phyloP scores from a whole-genome alignment of 2,888 invertebrate species.

The Clanis bilineata region DNA sequence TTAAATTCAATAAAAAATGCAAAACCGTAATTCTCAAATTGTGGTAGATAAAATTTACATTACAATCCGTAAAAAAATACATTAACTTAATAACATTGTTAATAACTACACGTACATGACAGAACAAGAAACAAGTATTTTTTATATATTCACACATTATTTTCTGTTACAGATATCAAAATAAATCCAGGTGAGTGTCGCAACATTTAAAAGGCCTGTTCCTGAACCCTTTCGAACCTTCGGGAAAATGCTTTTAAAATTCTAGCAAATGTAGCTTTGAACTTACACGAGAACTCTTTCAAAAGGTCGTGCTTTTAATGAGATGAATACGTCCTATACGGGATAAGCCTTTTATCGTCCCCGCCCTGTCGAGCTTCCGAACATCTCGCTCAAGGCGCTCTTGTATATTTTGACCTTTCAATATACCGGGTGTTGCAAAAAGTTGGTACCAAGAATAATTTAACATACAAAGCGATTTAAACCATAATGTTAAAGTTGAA shows the following conservation, averaged over 20 bases:
- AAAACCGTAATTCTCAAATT: too few species aligned
- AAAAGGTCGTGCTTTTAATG: conserved; percentile 54
- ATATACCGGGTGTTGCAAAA: too few species aligned
- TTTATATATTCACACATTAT: background rate
- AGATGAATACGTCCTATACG: conserved; percentile 48
- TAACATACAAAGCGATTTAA: too few species aligned
- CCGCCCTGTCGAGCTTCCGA: background rate
- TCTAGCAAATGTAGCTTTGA: conserved; percentile 32
- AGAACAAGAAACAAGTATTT: background rate
- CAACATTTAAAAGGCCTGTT: background rate
- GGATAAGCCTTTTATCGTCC: conserved; percentile 42
- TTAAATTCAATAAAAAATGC: too few species aligned
- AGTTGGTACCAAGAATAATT: too few species aligned
- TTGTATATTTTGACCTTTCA: conserved; percentile 28
- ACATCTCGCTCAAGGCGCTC: conserved; percentile 20
- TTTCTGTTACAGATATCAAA: conserved; percentile 7
- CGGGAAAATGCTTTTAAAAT: conserved; percentile 29
- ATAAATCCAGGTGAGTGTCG: conserved; percentile 7
- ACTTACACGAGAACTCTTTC: conserved; percentile 50
- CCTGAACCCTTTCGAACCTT: conserved; percentile 30
- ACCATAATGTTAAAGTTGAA: too few species aligned
- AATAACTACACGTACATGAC: too few species aligned
- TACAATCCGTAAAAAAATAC: too few species aligned
- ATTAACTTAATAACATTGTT: too few species aligned
- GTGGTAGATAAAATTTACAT: too few species aligned